Evolutionary conservation across 2,888 invertebrate species (phyloP), one percentile per base, ranked within the genome.

Genomic region (Cancer borealis): DNA sequence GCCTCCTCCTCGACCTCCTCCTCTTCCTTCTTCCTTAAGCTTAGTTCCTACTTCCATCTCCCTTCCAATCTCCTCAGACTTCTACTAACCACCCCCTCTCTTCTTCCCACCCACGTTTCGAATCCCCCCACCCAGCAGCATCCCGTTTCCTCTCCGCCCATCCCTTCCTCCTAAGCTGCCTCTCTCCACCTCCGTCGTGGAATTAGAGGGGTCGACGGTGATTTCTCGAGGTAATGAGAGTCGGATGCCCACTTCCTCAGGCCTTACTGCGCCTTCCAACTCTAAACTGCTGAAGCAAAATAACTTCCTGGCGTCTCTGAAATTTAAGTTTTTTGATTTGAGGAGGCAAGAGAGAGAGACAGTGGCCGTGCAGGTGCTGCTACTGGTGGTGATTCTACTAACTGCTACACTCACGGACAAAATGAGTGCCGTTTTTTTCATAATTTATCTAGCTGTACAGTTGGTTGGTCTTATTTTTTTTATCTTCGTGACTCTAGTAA

Each of bases 151-250:
- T 30, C 30, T 0, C 79, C 79, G 26, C 30, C 79, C 12, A 6
- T 6, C 26, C 26, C 79, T 54, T 66, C 66, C n/a, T 8, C 60
- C 60, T 17, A 66, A 66, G 60, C 26, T 12, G 79, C 26, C 26
- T 30, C 79, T 79, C 79, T 26, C 79, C 30, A 79, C 79, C 79
- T 66, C 66, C n/a, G n/a, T n/a, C n/a, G 3, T 79, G 79, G 26
- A 4, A 79, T 79, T 30, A 79, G 79, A 26, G 26, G 14, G 73
- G 30, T 79, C 30, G 79, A 30, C 79, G 26, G 79, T 79, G 79
- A 79, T 79, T 79, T 79, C 79, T 79, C 30, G 79, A 26, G 79
- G 79, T 79, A 79, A 79, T 79, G 30, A 79, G 79, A 10, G 79
- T 30, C 14, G 30, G 79, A 30, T 79, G 79, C 79, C 66, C 79